These are phyloP conservation scores for Pongo pygmaeus DNA, from an alignment of 2,113 vertebrate species.

Conservation along the genomic window DNA sequence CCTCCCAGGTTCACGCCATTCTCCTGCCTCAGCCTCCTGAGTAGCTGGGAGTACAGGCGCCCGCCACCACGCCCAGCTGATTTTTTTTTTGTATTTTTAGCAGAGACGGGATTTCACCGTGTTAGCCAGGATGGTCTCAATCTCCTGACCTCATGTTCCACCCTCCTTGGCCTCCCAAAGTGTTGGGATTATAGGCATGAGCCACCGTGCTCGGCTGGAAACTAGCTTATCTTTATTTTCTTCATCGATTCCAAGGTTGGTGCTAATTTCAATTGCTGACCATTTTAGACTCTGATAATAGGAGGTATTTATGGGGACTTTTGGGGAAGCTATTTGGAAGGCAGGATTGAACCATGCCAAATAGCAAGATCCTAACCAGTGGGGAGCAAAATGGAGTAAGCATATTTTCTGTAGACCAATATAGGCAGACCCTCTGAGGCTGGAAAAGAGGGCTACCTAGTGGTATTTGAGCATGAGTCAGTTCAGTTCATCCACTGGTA, in stretches of 20 bases:
- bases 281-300: not conserved
- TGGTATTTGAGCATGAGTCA: not conserved
- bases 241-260: not conserved
- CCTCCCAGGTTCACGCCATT: too few relatives aligned
- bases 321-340: not conserved
- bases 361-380: not conserved
- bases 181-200: too few relatives aligned
- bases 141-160: too few relatives aligned
- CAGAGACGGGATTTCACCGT: too few relatives aligned
- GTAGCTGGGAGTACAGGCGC: too few relatives aligned
- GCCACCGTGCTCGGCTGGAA: not conserved
- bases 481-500: not conserved
- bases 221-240: not conserved
- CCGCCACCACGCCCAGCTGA: accelerated
- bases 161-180: too few relatives aligned
- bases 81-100: too few relatives aligned
- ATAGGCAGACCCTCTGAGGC: not conserved
- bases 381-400: not conserved
- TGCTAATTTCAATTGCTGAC: not conserved
- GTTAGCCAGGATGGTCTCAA: too few relatives aligned
- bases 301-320: not conserved
- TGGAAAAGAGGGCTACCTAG: not conserved
- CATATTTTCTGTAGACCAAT: not conserved
- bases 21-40: too few relatives aligned
- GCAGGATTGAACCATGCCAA: not conserved